Evolutionary conservation across 1,140 invertebrate species (phyloP).

Genomic region (Lepeophtheirus salmonis): DNA sequence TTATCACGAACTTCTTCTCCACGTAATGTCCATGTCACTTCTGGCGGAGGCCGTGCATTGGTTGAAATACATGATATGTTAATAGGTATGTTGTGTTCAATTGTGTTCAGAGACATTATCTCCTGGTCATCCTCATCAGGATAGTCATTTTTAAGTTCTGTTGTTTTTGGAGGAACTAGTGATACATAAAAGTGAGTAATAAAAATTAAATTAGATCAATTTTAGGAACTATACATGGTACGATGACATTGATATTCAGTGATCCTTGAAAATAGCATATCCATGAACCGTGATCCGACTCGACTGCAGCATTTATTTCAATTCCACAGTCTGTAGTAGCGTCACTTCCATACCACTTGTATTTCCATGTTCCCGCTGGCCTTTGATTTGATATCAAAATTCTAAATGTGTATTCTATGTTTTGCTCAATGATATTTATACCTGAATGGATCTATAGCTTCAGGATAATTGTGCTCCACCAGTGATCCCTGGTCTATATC

Average conservation of each 20-base stretch:
- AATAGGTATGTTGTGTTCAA: neutral
- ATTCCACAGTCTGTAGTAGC: neutral
- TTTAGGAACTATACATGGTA: neutral
- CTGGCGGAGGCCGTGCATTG: neutral
- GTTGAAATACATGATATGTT: neutral
- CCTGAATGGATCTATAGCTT: too few species aligned
- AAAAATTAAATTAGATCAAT: neutral
- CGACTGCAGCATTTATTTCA: neutral
- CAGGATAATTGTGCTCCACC: too few species aligned
- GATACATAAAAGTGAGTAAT: neutral
- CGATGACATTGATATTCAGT: neutral
- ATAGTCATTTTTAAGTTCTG: neutral
- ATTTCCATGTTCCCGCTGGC: neutral
- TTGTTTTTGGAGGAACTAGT: neutral
- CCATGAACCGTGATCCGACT: neutral
- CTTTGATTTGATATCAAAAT: too few species aligned
- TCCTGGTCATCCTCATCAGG: neutral
- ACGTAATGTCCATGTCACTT: neutral
- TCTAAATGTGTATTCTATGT: too few species aligned
- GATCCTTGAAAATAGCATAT: neutral
- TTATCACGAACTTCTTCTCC: neutral
- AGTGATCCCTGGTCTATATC: too few species aligned
- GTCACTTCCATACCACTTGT: neutral
- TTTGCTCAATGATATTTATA: too few species aligned
- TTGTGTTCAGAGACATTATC: neutral